A percentile compares a stretch with the other conserved stretches of the same genome.
These are phyloP conservation scores for Synaphobranchus kaupii DNA, from an alignment of 2,797 vertebrate species.

Conservation along the genomic window DNA sequence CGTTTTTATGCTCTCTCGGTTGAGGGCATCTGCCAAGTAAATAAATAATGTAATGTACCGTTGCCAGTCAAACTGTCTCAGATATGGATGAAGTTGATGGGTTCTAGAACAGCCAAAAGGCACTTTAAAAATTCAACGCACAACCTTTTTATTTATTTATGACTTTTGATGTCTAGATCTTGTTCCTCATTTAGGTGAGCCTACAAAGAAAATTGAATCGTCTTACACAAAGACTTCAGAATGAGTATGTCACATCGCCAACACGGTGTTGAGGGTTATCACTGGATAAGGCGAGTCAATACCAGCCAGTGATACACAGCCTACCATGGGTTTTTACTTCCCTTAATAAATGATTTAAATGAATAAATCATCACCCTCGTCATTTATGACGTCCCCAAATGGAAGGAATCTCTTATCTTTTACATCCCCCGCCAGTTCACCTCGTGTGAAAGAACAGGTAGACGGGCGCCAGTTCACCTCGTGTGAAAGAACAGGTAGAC, in stretches of 20 bases:
- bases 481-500: neutral
- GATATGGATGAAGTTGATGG: conserved; percentile 33
- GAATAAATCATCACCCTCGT: neutral
- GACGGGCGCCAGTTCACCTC: neutral
- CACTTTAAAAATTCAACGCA: conserved; percentile 38
- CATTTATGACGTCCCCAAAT: neutral
- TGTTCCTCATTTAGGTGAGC: conserved; percentile 26
- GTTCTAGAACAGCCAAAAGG: conserved; percentile 39
- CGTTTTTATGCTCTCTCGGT: conserved; percentile 17
- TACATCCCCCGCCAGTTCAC: neutral
- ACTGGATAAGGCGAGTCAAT: neutral
- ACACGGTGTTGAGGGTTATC: neutral
- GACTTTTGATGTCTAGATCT: conserved; percentile 31
- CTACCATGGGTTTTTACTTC: neutral
- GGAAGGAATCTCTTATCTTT: neutral
- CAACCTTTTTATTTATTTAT: conserved; percentile 38
- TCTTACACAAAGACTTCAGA: conserved; percentile 17
- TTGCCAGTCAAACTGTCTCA: conserved; percentile 37
- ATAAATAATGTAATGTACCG: conserved; percentile 38
- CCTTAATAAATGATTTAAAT: neutral
- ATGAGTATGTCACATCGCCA: neutral
- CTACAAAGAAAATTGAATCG: conserved; percentile 25
- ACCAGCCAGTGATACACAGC: neutral
- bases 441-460: neutral
- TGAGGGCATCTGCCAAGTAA: conserved; percentile 28